Evolutionary conservation across 35 echinoderm and acorn worm species (phyloP).

Genomic region (Stichopus chloronotus): DNA sequence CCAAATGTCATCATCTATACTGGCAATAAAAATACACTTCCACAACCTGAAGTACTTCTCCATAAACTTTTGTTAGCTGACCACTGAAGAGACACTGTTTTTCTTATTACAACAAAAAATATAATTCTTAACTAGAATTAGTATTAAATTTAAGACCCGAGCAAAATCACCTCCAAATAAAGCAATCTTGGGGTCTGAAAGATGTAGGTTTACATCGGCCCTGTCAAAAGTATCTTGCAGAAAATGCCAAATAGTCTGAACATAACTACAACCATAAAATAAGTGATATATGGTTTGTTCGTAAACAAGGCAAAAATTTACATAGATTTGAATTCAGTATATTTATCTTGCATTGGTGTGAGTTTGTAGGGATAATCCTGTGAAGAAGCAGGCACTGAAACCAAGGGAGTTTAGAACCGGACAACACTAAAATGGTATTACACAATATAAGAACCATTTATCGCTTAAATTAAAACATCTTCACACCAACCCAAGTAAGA

Average conservation of each 20-base stretch:
- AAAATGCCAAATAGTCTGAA: constrained; percentile 7
- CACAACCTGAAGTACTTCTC: too few species aligned
- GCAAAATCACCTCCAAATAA: too few species aligned
- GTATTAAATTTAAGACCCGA: too few species aligned
- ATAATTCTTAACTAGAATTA: too few species aligned
- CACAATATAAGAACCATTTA: neutral
- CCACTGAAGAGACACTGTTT: too few species aligned
- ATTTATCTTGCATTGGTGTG: neutral
- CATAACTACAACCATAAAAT: neutral
- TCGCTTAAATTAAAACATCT: neutral
- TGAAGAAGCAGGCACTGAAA: neutral
- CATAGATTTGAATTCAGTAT: neutral
- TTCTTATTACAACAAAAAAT: too few species aligned
- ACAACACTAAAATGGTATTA: neutral
- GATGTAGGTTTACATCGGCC: too few species aligned
- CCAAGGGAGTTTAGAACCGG: neutral
- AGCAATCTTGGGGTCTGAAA: too few species aligned
- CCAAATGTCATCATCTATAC: too few species aligned
- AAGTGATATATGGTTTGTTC: constrained; percentile 4
- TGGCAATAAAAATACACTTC: too few species aligned
- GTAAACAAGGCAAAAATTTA: neutral
- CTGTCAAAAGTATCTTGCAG: too few species aligned
- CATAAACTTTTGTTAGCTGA: too few species aligned
- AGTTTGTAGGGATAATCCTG: neutral
- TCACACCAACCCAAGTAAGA: neutral